phyloP scores from a whole-genome alignment of 2,797 vertebrate species.

The Pogoniulus pusillus region DNA sequence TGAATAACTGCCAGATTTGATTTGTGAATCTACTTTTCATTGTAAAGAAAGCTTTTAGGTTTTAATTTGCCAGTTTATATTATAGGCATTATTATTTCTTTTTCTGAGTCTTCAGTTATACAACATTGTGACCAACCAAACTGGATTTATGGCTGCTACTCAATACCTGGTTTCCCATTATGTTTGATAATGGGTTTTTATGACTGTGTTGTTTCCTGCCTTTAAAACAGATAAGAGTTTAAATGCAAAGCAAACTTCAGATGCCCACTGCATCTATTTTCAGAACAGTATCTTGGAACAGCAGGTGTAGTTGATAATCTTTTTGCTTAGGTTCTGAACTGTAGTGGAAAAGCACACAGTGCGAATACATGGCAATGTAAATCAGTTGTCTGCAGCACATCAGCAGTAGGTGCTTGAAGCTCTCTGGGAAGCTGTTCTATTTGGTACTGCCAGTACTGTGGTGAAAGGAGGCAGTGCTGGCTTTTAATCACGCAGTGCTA shows the following conservation, averaged over 20 bases:
- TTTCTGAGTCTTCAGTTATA: not conserved
- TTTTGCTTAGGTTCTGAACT: not conserved
- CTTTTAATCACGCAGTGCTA: not conserved
- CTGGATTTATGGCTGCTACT: not conserved
- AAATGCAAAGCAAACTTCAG: not conserved
- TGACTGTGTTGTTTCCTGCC: not conserved
- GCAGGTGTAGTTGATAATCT: not conserved
- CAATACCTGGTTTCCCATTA: not conserved
- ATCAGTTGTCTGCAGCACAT: not conserved
- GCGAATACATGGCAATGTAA: not conserved
- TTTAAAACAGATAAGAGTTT: not conserved
- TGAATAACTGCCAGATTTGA: not conserved
- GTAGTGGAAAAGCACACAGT: not conserved
- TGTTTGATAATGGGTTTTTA: not conserved
- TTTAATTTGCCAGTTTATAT: not conserved
- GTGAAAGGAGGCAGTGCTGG: not conserved
- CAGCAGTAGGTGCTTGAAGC: not conserved
- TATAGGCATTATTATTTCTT: not conserved
- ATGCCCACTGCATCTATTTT: not conserved
- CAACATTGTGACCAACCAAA: not conserved
- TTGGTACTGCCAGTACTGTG: not conserved
- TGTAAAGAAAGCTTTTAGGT: not conserved
- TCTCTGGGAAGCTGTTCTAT: not conserved
- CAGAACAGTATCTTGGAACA: not conserved
- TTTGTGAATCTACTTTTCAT: not conserved